Base-by-base conservation (phyloP, 1,140 invertebrate genomes). In the Ceratina australensis region DNA sequence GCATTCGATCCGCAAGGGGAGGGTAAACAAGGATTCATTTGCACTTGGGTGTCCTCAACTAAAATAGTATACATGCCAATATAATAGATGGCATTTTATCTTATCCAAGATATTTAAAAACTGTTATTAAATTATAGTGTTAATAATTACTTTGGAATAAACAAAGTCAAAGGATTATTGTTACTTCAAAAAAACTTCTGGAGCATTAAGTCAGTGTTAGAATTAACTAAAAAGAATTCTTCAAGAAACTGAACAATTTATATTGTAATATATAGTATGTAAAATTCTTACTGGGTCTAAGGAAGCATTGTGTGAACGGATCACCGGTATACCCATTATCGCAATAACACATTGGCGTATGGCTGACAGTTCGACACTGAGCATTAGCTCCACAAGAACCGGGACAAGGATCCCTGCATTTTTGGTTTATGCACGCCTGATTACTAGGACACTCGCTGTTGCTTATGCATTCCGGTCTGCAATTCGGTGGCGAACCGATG, bases 401-500 rank as follows among this genome's bases (percentile, higher is more conserved):
- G 16, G 90, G 87, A 80, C 95, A 96, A 33, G 95, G 95, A 88
- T 96, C 94, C 80, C 90, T 92, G 87, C 95, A 96, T 91, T 95
- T 95, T 79, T 95, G 93, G 87, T 95, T 94, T 0, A 95, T 91
- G 84, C 95, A 96, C 0, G 95, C 95, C 78, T 93, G 92, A 28
- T 94, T 92, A 24, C 92, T 89, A 8, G 93, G 79, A 86, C 95
- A 96, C 86, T 96, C 95, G 50, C 94, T 93, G 83, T 93, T 95
- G 80, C 92, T 90, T 10, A 92, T 89, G 75, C 93, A 94, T 78
- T 94, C 93, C 0, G 93, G 93, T 50, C 92, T 92, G 86, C 95
- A 95, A 80, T 94, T 94, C 20, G 95, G 94, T 52, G 95, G 95
- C 66, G 88, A 80, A 75, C 95, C 95, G 18, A 93, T 90, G 86